Evolutionary conservation across 2,113 vertebrate species (phyloP), one percentile per base, ranked within the genome.

Genomic region (Thunnus maccoyii): DNA sequence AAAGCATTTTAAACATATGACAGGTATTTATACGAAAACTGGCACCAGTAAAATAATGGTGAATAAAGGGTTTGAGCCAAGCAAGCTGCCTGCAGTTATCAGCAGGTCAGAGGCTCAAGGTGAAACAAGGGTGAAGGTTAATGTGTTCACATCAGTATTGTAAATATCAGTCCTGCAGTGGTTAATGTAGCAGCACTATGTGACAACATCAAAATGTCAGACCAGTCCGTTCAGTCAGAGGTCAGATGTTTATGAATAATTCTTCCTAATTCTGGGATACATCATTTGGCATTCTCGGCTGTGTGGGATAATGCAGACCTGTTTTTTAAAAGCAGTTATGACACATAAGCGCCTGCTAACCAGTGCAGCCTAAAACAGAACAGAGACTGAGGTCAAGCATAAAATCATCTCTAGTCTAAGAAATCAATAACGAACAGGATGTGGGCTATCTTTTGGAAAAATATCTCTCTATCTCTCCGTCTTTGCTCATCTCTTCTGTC

Each of bases 171-270:
- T 41, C 12, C 17, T 52, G 57, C 72, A 36, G 51, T 72, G 62
- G 62, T 72, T 67, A 72, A 73, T 77, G 69, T 60, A 88, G 80
- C 47, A 58, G 47, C 46, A 72, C 32, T 55, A 20, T 75, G 58
- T 85, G 74, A 82, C 84, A 81, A 55, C 41, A 64, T 73, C 71
- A 86, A 80, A 88, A 86, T 86, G 80, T 83, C 82, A 88, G 54
- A 73, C 10, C 0, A 25, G 60, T 75, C 71, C 41, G 22, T 77
- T 69, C 20, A 70, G 68, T 72, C 67, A 68, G 51, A 75, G 72
- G 75, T 80, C 76, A 62, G n/a, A 72, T 71, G 32, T 60, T 76
- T 62, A 66, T 75, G 74, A 90, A 84, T 89, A 78, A 77, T 82
- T 86, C 68, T 10, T 50, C 60, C 44, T 62, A 55, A 72, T 86